Evolutionary conservation across 2,113 vertebrate genomes (phyloP), one percentile per base, ranked within the genome.

Genomic region (Tautogolabrus adspersus): DNA sequence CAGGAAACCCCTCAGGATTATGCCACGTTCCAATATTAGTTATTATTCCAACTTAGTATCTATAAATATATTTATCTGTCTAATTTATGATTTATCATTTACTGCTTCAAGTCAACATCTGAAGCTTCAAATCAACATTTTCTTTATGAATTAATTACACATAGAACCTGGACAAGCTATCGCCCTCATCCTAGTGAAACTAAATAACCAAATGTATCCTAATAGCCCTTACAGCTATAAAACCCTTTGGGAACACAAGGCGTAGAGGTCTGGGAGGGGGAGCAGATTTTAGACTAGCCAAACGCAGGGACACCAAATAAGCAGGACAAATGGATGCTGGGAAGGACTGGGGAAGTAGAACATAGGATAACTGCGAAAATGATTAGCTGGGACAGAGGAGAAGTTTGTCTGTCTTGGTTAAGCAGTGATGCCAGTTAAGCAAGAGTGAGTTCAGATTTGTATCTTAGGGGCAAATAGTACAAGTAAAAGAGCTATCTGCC

Each of bases 291-390:
- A 66, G 66, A 79, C 79, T 85, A 52, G 46, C 72, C 81, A 66
- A 77, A 86, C 3, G 66, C 64, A 86, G 60, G 80, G 67, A 89
- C 79, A 81, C 82, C 79, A 92, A 73, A 84, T 81, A 91, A 91
- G 85, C 87, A 86, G 86, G 85, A 83, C 81, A 88, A 84, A 85
- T 85, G 81, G 82, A 87, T 87, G 89, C 66, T 85, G 78, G 88
- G 78, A 84, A 58, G 76, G 75, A 76, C 62, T 59, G 34, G 70
- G 82, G 67, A 65, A 72, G 75, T 71, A 80, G 26, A 77, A 72
- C 71, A 74, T 56, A 68, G 75, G 78, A 77, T 83, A 83, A 84
- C 65, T 23, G 47, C 59, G 71, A 60, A 66, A 76, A 85, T 75
- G 75, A 85, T 73, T 75, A 74, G 79, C 67, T 79, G 26, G 62